Conservation (phyloP, 2,888 invertebrate genomes). For the Bibio marci region DNA sequence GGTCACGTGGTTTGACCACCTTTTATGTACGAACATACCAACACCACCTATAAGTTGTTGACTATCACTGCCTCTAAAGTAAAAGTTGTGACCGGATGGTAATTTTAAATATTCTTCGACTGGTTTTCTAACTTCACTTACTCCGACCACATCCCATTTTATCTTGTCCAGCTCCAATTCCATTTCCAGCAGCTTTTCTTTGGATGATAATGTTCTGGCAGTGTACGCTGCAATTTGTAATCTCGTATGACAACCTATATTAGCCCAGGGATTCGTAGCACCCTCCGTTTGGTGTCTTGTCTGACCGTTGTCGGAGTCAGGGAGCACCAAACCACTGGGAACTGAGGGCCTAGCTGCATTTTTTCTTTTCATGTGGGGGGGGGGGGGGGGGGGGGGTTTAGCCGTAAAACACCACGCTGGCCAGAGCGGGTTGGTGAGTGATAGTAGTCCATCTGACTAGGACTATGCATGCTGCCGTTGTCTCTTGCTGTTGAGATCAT, state of each 20-base stretch:
- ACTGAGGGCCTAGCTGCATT: too few relatives aligned
- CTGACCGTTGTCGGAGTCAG: too few relatives aligned
- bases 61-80: neutral
- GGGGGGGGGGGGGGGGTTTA: too few relatives aligned
- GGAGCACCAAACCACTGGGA: too few relatives aligned
- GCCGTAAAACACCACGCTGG: neutral
- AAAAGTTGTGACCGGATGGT: neutral
- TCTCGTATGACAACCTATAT: neutral
- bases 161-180: neutral
- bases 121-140: neutral
- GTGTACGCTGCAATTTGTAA: too few relatives aligned
- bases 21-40: neutral
- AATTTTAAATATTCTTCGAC: neutral
- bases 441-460: constrained; percentile 6
- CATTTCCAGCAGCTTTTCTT: neutral
- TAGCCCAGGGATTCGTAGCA: too few relatives aligned
- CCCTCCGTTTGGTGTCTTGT: too few relatives aligned
- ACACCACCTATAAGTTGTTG: neutral
- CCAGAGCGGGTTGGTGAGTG: constrained; percentile 12
- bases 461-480: neutral
- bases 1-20: neutral
- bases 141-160: neutral
- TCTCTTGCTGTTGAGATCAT: neutral
- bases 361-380: too few relatives aligned
- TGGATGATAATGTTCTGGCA: neutral